Conservation (phyloP, 2,888 invertebrate genomes). For the Spodoptera littoralis region DNA sequence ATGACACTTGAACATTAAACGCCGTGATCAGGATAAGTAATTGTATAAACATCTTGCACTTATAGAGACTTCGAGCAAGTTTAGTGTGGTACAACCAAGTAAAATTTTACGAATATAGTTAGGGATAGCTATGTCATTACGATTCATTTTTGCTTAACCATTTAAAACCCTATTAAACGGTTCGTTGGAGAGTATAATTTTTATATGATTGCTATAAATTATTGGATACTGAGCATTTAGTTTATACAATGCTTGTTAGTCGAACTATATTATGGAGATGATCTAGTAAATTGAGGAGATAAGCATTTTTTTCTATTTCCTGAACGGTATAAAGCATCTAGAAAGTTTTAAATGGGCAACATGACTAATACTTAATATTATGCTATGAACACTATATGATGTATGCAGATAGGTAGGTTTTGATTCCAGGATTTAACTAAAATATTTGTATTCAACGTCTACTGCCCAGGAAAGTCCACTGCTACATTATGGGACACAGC, state of each 20-base stretch:
- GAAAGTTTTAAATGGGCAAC: background rate
- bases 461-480: too few relatives aligned
- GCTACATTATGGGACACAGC: too few relatives aligned
- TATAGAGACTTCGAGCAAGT: background rate
- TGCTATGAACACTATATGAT: too few relatives aligned
- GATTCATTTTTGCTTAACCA: background rate
- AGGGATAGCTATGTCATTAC: background rate
- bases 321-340: background rate
- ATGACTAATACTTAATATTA: too few relatives aligned
- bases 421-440: too few relatives aligned
- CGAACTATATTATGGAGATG: slow-evolving; percentile 5
- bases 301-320: background rate
- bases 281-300: slow-evolving; percentile 5
- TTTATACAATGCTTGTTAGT: slow-evolving; percentile 7
- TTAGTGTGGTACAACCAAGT: background rate
- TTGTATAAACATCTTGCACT: slow-evolving; percentile 27
- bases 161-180: slow-evolving; percentile 33
- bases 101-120: background rate
- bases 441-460: too few relatives aligned
- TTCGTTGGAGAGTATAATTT: slow-evolving; percentile 40
- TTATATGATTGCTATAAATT: slow-evolving; percentile 9
- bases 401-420: too few relatives aligned
- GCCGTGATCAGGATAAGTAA: slow-evolving; percentile 15
- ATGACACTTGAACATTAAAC: slow-evolving; percentile 6
- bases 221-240: slow-evolving; percentile 21